A percentile compares a stretch with the other conserved stretches of the same genome.
Evolutionary conservation across 2,888 invertebrate genomes (phyloP).

Genomic region (Lasioglossum marginatum): DNA sequence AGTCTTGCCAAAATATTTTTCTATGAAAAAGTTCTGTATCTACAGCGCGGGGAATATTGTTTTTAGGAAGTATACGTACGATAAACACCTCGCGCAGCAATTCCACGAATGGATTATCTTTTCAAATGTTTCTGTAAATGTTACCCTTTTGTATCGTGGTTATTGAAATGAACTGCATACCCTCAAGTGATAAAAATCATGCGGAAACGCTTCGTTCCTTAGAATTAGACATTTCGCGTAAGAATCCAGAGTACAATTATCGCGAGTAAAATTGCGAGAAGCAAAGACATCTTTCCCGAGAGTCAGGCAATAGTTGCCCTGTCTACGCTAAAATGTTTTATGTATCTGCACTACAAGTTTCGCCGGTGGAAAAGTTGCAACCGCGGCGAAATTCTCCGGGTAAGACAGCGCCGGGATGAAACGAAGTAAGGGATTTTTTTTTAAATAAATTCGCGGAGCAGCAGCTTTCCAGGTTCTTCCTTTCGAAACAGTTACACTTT

Average conservation of each 20-base stretch:
- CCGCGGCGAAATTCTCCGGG: background rate
- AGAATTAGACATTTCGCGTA: background rate
- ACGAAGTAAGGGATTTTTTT: background rate
- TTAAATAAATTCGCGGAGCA: background rate
- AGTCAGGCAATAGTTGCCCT: background rate
- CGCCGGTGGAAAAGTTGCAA: background rate
- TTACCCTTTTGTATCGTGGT: background rate
- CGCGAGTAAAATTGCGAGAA: background rate
- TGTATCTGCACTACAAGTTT: background rate
- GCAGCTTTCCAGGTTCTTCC: background rate
- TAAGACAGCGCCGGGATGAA: background rate
- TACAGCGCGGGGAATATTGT: background rate
- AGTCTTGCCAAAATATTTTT: background rate
- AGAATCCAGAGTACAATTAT: background rate
- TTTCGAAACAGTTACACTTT: constrained; percentile 11
- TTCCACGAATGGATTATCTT: background rate
- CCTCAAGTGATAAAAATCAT: too few species aligned
- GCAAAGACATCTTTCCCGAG: background rate
- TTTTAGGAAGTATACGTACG: background rate
- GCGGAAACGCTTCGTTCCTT: background rate
- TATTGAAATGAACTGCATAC: background rate
- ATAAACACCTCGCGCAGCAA: background rate
- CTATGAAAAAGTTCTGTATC: background rate
- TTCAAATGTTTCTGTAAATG: background rate
- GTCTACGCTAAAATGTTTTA: background rate